phyloP scores from a whole-genome alignment of 2,888 invertebrate genomes.

The Ormyrus pomaceus region DNA sequence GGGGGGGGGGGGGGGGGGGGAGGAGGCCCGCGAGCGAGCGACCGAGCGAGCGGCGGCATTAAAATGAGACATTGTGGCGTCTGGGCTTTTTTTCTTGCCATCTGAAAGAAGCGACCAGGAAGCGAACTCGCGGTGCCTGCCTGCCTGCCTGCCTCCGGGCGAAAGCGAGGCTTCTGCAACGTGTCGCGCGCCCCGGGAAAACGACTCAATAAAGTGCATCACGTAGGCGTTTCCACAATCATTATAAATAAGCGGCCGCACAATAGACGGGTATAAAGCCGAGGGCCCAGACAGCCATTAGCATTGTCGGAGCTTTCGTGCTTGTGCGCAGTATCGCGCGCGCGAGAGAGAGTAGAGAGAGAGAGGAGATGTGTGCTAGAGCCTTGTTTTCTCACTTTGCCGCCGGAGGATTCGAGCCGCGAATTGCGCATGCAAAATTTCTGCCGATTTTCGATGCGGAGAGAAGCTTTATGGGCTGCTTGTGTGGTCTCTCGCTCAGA shows the following conservation, averaged over 20 bases:
- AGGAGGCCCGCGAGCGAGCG: background rate
- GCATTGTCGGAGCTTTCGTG: constrained; percentile 5
- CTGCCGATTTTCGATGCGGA: too few species aligned
- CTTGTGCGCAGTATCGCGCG: too few species aligned
- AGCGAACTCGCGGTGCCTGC: background rate
- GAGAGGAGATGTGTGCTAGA: too few species aligned
- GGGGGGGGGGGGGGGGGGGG: background rate
- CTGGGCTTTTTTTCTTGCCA: background rate
- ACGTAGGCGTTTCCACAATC: constrained; percentile 45
- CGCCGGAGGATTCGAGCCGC: too few species aligned
- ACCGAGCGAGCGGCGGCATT: constrained; percentile 3
- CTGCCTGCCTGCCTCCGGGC: too few species aligned
- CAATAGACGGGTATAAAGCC: constrained; percentile 38
- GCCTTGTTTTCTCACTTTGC: too few species aligned
- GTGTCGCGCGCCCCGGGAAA: constrained; percentile 17
- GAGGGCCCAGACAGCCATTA: constrained; percentile 22
- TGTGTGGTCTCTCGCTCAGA: too few species aligned
- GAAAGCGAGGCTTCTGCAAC: background rate
- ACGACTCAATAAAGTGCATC: constrained; percentile 45
- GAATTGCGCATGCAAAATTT: too few species aligned
- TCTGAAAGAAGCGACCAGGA: background rate
- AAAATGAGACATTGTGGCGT: constrained; percentile 35
- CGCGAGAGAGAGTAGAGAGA: too few species aligned
- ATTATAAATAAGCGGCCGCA: constrained; percentile 42
- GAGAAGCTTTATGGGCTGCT: too few species aligned